Evolutionary conservation across 2,888 invertebrate species (phyloP), one percentile per base, ranked within the genome.

Genomic region (Chloroclystis v-ata): DNA sequence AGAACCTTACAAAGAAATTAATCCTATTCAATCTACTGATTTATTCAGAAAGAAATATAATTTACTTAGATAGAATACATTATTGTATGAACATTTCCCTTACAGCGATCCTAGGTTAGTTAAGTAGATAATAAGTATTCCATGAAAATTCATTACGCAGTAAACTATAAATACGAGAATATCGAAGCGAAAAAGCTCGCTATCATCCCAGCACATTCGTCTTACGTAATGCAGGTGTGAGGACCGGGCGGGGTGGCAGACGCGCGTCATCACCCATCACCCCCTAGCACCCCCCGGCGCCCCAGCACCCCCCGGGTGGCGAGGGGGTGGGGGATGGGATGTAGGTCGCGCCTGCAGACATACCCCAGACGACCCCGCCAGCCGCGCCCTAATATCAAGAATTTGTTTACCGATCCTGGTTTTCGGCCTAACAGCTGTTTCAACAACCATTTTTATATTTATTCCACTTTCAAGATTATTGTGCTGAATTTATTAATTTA

Each of bases 271-370:
- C 50, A 43, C 68, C 63, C 54, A 59, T 56, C 50, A 43, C 68
- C 63, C 67, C 72, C 69, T 61, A 14, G n/a, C 1, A 54, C 54
- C 66, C 66, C 59, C 71, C 72, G 67, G 69, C 65, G 63, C 64
- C 57, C 60, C 60, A 49, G 49, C 45, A 46, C 37, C 25, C 47
- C 44, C 58, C 60, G 64, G 60, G 50, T 50, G 54, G 61, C 20
- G 64, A 67, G 32, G 57, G 58, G 54, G 54, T 52, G 38, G 32
- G 48, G 41, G 56, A 55, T 54, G 59, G 61, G 65, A 82, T 80
- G 74, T 82, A 84, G 84, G 85, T 82, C 85, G 84, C 72, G 76
- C 76, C 77, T 76, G 78, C 79, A 86, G 84, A 86, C 85, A 79
- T 82, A 80, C 83, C 84, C 78, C 72, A 87, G 86, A 85, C 82